Conservation (phyloP, 2,888 invertebrate species). For the Nemoura dubitans region DNA sequence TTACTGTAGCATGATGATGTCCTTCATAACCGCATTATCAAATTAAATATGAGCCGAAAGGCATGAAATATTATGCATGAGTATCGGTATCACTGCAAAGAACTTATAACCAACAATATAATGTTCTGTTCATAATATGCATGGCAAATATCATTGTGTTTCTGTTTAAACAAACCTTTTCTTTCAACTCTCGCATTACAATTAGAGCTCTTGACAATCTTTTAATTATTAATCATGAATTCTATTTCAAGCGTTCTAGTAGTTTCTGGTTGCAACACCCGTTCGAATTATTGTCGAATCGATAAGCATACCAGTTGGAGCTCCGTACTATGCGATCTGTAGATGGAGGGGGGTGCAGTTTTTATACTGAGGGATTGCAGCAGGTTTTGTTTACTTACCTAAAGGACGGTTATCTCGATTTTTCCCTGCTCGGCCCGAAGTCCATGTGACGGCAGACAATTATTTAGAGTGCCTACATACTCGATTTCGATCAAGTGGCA, state of each 20-base stretch:
- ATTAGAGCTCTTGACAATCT: neutral
- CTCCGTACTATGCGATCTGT: neutral
- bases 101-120: neutral
- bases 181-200: neutral
- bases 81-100: neutral
- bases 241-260: neutral
- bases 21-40: neutral
- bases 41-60: neutral
- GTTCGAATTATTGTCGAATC: neutral
- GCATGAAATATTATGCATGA: neutral
- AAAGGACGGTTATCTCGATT: neutral
- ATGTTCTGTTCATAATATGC: neutral
- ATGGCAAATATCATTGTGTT: neutral
- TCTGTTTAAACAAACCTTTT: neutral
- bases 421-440: neutral
- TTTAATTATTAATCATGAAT: neutral
- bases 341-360: too few relatives aligned
- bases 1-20: neutral
- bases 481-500: too few relatives aligned
- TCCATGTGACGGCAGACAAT: neutral
- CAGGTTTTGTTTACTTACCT: constrained; percentile 2
- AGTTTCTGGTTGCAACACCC: neutral
- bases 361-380: too few relatives aligned
- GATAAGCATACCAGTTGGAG: neutral
- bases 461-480: too few relatives aligned